Base-by-base conservation (phyloP, 64 coral and sea anemone species). In the Astreopora myriophthalma region DNA sequence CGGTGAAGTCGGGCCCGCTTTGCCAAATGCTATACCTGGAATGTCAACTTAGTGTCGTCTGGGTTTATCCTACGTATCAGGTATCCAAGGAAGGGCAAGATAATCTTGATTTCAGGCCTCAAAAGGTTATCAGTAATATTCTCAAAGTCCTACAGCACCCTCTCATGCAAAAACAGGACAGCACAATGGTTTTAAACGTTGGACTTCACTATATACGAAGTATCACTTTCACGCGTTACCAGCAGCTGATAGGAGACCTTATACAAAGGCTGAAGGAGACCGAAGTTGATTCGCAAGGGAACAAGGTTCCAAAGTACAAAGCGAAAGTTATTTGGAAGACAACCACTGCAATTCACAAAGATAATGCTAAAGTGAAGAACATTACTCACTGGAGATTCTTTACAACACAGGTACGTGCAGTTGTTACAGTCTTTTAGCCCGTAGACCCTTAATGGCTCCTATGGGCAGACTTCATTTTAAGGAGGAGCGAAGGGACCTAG, bases 281-380 rank as follows among this genome's bases (percentile, higher is more conserved):
- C 7, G 40, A 71, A 67, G 26, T 37, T 1, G 36, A 74, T 13
- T 13, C 34, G 33, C 37, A 28, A 22, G 71, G 52, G 3, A 4
- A 80, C 8, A 69, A 23, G 4, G 40, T 17, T 36, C 58, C 39
- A 25, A 80, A 79, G 61, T 82, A 64, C 25, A 84, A 77, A 73
- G 88, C 92, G 2, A 86, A 65, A 17, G 78, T 98, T 6, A 92
- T 98, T 66, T 98, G 96, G 96, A 94, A 92, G 42, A 95, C 92
- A 34, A 95, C 96, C 12, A 73, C 85, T 4, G n/a, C 88, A 7
- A 89, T 98, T 3, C 73, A 64, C 23, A 94, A 92, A 52, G 89
- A 98, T 64, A 63, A 89, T 4, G 77, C 51, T 16, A 6, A 8
- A 16, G 4, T 20, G 49, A 48, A 40, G 3, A 90, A 92, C 20